A percentile compares a stretch with the other conserved stretches of the same genome.
These are phyloP conservation scores for Sinella curviseta DNA, from an alignment of 1,140 invertebrate species.

Conservation along the genomic window DNA sequence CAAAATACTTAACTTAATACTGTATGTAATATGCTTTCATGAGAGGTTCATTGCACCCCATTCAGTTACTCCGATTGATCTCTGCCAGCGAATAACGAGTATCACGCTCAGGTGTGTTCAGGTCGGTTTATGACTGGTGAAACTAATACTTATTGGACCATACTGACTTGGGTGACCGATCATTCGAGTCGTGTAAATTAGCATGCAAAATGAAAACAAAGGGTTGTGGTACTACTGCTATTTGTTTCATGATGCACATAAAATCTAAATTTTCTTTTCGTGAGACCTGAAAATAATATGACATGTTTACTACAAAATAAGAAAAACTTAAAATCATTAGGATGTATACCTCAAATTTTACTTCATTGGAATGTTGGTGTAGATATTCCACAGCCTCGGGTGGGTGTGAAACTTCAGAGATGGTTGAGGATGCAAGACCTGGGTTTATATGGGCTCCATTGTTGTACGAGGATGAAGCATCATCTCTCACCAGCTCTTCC, in stretches of 20 bases:
- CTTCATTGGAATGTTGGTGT: constrained; percentile 42
- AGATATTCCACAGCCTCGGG: constrained; percentile 26
- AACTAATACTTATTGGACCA: not conserved
- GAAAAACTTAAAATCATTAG: no score
- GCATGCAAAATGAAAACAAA: not conserved
- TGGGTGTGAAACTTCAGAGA: constrained; percentile 17
- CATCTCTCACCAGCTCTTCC: constrained; percentile 59
- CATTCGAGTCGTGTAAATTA: not conserved
- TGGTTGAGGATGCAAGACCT: constrained; percentile 35
- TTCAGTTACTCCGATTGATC: not conserved
- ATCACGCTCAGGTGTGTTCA: not conserved
- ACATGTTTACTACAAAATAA: no score
- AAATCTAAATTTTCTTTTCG: no score
- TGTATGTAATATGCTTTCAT: no score
- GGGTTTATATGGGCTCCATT: constrained; percentile 47
- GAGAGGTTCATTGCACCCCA: constrained; percentile 8
- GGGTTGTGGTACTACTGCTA: no score
- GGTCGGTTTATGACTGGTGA: not conserved
- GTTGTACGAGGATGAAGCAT: constrained; percentile 42
- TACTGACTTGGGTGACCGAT: not conserved
- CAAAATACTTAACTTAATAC: no score
- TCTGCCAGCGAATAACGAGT: not conserved
- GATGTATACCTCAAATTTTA: constrained; percentile 50
- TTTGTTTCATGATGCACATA: not conserved
- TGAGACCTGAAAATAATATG: no score